Conservation (phyloP, 2,888 invertebrate genomes). For the Oscheius sp. region DNA sequence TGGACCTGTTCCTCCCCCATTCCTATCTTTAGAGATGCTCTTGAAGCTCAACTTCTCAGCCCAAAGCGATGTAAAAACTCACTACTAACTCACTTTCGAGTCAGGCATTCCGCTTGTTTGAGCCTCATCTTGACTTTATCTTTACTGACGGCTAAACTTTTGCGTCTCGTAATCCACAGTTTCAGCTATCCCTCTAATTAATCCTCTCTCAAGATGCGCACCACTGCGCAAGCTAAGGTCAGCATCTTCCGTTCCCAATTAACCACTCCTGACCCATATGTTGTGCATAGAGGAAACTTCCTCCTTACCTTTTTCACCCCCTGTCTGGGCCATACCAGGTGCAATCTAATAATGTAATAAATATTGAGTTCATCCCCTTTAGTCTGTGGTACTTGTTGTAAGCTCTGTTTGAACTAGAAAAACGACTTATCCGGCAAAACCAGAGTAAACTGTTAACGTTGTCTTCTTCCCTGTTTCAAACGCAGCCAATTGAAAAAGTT, state of each 20-base stretch:
- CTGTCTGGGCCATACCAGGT: conserved; percentile 13
- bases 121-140: neutral
- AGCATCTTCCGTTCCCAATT: conserved; percentile 25
- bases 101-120: neutral
- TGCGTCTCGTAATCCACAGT: conserved; percentile 25
- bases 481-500: too few relatives aligned
- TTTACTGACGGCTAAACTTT: neutral
- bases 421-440: too few relatives aligned
- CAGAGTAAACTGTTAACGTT: too few relatives aligned
- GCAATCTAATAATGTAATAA: conserved; percentile 26
- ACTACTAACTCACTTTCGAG: too few relatives aligned
- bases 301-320: neutral
- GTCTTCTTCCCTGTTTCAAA: too few relatives aligned
- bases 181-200: conserved; percentile 33
- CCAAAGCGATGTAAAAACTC: conserved; percentile 10
- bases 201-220: conserved; percentile 26
- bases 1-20: conserved; percentile 66
- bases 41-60: neutral
- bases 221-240: conserved; percentile 30
- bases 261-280: conserved; percentile 3
- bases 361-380: neutral
- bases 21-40: conserved; percentile 39
- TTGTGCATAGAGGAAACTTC: neutral
- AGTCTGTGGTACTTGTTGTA: too few relatives aligned
- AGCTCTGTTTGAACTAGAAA: too few relatives aligned